Base-by-base conservation (phyloP, 2,888 invertebrate species). In the Epirrhoe tristata region DNA sequence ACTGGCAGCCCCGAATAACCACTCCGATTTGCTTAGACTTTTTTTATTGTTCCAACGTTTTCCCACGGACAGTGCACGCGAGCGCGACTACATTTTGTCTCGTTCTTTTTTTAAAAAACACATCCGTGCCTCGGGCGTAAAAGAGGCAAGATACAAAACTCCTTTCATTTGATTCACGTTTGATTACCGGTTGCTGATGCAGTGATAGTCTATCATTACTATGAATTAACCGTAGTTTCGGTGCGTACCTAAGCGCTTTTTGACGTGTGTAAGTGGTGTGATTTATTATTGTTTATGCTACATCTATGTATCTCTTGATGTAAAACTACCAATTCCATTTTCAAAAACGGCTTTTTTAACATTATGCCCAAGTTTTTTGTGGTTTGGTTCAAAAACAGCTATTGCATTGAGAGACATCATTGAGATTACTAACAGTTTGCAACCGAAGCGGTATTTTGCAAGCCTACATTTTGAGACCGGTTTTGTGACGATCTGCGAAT, bases 11-110 rank as follows among this genome's bases (percentile, higher is more conserved):
- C 84, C 79, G 77, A 86, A 86, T 85, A 84, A 86, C 83, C 79
- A 79, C 75, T 72, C 71, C 66, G 75, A 78, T 81, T 82, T 81
- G 69, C 58, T 54, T 59, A 86, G 81, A 81, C 82, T 78, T 84
- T 87, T n/a, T 86, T 85, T 87, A 85, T 87, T 86, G 85, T 86
- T 77, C n/a, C 58, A 69, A 73, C 79, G 85, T 92, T 43, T 43
- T 93, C 92, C 91, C 92, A 92, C 92, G 92, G 82, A 82, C 80
- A 79, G 72, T 86, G 84, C 89, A 89, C 86, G 87, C 87, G 85
- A 88, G 77, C 83, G 85, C 81, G 84, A 84, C 84, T 78, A 78
- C 79, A 78, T 73, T 81, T 77, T 77, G 77, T 76, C 75, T 72
- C 76, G 76, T 79, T 80, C 80, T 82, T 81, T 82, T 80, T 76